Conservation (phyloP, 2,113 vertebrate genomes). For the Pygathrix nemaeus region DNA sequence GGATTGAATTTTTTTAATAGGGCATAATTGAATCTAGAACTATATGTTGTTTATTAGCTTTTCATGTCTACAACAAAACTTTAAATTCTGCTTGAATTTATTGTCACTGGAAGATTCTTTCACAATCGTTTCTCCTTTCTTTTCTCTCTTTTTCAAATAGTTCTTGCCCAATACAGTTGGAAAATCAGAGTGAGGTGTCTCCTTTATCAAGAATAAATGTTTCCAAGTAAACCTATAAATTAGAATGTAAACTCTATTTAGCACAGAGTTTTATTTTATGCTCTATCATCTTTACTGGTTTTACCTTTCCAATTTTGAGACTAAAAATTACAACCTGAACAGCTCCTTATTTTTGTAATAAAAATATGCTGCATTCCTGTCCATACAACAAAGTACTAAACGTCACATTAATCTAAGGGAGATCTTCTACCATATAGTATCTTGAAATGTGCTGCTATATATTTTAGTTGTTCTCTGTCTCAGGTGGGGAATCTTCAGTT, state of each 20-base stretch:
- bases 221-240: slow-evolving; percentile 49
- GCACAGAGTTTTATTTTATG: neutral
- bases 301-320: slow-evolving; percentile 14
- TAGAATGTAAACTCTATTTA: neutral
- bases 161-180: slow-evolving; percentile 21
- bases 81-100: neutral
- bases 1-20: neutral
- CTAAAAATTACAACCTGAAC: neutral
- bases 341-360: neutral
- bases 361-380: neutral
- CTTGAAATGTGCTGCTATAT: neutral
- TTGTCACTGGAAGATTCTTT: neutral
- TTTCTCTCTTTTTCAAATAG: neutral
- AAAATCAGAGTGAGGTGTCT: slow-evolving; percentile 34
- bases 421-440: neutral
- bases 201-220: neutral
- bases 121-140: neutral
- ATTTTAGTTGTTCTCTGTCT: neutral
- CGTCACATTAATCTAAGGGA: neutral
- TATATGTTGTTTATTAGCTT: slow-evolving; percentile 12
- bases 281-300: slow-evolving; percentile 49
- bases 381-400: neutral
- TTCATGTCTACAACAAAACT: slow-evolving; percentile 43
- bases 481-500: neutral
- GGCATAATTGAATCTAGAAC: neutral